phyloP scores from a whole-genome alignment of 2,113 vertebrate species.

The Suricata suricatta region DNA sequence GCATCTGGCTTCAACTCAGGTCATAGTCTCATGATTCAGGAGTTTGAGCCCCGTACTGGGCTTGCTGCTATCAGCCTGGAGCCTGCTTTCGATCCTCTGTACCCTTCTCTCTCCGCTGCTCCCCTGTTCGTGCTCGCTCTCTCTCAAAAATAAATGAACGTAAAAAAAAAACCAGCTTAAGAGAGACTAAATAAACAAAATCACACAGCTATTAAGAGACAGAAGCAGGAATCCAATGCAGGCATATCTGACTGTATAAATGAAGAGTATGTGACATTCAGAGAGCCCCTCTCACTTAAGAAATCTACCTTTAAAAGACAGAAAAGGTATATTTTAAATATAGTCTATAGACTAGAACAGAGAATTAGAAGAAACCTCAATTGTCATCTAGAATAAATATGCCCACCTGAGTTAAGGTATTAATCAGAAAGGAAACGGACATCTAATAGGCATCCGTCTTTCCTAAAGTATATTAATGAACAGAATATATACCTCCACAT shows the following conservation, averaged over 20 bases:
- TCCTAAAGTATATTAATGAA: background rate
- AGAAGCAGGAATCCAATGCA: background rate
- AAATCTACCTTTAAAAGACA: background rate
- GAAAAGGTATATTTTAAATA: background rate
- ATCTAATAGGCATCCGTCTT: background rate
- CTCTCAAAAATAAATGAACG: no score
- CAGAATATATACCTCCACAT: background rate
- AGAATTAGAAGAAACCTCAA: background rate
- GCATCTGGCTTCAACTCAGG: no score
- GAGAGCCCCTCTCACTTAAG: background rate
- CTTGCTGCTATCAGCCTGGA: no score
- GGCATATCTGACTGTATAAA: background rate
- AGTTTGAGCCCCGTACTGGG: no score
- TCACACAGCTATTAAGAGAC: background rate
- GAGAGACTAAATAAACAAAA: background rate
- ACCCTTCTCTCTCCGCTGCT: no score
- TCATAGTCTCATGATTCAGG: no score
- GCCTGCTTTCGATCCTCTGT: no score
- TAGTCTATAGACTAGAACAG: background rate
- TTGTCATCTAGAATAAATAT: constrained; percentile 20
- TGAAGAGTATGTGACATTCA: background rate
- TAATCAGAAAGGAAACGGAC: background rate
- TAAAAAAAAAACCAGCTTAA: background rate
- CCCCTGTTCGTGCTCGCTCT: no score
- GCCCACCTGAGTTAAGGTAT: background rate